Evolutionary conservation across 2,113 vertebrate genomes (phyloP), one percentile per base, ranked within the genome.

Genomic region (Solea solea): DNA sequence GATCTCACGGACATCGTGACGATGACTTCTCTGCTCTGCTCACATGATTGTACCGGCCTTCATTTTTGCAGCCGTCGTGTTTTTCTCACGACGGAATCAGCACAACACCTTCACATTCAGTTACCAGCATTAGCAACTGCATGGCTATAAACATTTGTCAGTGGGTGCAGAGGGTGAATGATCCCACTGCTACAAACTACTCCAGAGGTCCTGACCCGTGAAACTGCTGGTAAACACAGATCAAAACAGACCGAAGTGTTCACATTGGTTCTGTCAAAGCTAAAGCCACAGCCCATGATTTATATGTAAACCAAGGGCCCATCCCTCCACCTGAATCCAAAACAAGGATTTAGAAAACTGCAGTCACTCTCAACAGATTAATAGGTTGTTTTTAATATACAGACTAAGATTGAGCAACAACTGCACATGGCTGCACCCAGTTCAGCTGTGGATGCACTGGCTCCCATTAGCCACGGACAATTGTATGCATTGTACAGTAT

Each of bases 61-160:
- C 52, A 69, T 79, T 83, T 81, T 72, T 69, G 76, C 82, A 81
- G 45, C 12, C 70, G 58, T 49, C n/a, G 1, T 14, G 40, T 67
- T 80, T 69, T 79, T 51, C 50, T 44, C 15, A 34, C 16, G 76
- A 76, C 62, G 74, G 71, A 63, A 74, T 75, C 72, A 80, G 69
- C 65, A 56, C 14, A 74, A 78, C 64, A 65, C 66, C 62, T 53
- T 13, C 16, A 57, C 15, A 46, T 70, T 59, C 64, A 70, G 73
- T 75, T 78, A 69, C 65, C 60, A 44, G 71, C 42, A 44, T 39
- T 64, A n/a, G 5, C 57, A 56, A 66, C 27, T 28, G 45, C 14
- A 7, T 13, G 9, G 27, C 53, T 65, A 34, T 64, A 79, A 74
- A 80, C 55, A 62, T 9, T 59, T 75, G 72, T 72, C 25, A 14